Percentiles rank a stretch among this genome's conserved stretches.
Conservation (phyloP, 2,113 vertebrate genomes). For the Notothenia coriiceps region DNA sequence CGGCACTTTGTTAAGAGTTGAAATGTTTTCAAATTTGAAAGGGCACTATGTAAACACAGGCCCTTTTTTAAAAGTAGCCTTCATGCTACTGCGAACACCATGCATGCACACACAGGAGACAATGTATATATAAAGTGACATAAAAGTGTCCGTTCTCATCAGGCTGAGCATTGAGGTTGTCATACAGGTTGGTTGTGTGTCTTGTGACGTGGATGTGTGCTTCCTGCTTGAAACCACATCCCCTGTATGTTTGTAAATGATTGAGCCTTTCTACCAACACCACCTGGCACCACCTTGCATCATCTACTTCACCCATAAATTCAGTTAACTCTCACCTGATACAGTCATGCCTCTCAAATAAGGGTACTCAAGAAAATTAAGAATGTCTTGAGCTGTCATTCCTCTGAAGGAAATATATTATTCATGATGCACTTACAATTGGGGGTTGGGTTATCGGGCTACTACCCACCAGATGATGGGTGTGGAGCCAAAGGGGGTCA, state of each 20-base stretch:
- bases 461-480: conserved; percentile 64
- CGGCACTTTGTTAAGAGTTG: too few relatives aligned
- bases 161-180: neutral
- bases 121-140: neutral
- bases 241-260: conserved; percentile 26
- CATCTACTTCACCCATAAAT: conserved; percentile 2
- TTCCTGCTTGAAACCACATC: conserved; percentile 79
- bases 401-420: conserved; percentile 55
- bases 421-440: conserved; percentile 65
- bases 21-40: too few relatives aligned
- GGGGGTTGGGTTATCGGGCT: conserved; percentile 57
- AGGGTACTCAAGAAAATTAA: conserved; percentile 25
- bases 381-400: conserved; percentile 28
- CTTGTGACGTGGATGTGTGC: conserved; percentile 16
- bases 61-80: neutral
- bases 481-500: conserved; percentile 42
- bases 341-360: neutral
- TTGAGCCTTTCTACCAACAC: neutral
- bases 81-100: neutral
- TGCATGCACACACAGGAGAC: neutral
- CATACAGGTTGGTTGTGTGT: conserved; percentile 8
- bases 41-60: too few relatives aligned
- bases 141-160: neutral
- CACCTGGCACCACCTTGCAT: neutral
- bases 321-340: neutral